Percentiles rank a stretch among this genome's conserved stretches.
phyloP scores from a whole-genome alignment of 2,888 invertebrate genomes.

The Palloptera scutellata region DNA sequence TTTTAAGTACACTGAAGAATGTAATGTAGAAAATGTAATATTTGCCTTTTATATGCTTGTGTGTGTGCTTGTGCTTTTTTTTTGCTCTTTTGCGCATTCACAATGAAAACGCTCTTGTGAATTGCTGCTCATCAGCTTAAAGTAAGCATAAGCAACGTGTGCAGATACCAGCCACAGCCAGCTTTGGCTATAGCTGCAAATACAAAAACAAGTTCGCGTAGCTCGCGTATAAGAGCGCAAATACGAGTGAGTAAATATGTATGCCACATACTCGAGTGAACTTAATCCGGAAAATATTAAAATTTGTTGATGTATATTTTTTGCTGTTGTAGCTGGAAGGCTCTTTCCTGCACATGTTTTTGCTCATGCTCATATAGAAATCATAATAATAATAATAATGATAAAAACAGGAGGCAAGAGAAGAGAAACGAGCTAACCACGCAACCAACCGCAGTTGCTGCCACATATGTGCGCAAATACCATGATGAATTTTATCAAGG shows the following conservation, averaged over 20 bases:
- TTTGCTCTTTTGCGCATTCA: too few relatives aligned
- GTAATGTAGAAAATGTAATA: background rate
- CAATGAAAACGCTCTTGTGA: background rate
- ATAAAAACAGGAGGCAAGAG: background rate
- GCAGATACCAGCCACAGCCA: background rate
- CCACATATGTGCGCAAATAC: background rate
- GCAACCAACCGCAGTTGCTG: background rate
- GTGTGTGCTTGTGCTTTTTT: too few relatives aligned
- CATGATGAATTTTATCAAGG: background rate
- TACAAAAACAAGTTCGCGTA: background rate
- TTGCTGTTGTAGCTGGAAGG: background rate
- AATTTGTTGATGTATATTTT: constrained; percentile 10
- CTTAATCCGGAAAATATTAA: constrained; percentile 28
- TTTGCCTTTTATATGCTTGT: too few relatives aligned
- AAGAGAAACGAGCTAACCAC: background rate
- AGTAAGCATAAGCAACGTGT: background rate
- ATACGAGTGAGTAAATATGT: constrained; percentile 1
- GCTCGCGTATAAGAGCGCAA: background rate
- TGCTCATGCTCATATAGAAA: background rate
- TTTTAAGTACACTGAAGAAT: background rate
- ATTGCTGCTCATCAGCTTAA: background rate
- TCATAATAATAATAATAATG: background rate
- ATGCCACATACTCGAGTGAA: constrained; percentile 8
- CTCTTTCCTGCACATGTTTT: background rate
- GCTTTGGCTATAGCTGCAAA: background rate